Percentiles rank a stretch among this genome's conserved stretches.
Evolutionary conservation across 1,140 invertebrate genomes (phyloP).

Genomic region (Caenorhabditis latens): DNA sequence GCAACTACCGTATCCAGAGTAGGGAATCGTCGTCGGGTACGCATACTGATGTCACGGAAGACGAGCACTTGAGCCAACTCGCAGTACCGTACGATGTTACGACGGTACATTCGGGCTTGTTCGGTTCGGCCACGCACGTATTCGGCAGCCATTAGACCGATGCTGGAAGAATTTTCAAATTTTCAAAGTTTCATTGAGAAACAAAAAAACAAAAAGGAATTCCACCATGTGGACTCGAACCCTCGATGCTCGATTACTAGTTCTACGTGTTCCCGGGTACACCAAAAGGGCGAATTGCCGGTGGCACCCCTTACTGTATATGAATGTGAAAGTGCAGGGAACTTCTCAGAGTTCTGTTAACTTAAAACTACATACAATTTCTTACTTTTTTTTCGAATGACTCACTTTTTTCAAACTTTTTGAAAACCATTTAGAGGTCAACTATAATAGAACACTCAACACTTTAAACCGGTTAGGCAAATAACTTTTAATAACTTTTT

Average conservation of each 20-base stretch:
- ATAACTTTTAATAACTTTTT: too few species aligned
- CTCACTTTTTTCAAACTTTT: too few species aligned
- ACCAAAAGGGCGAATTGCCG: constrained; percentile 70
- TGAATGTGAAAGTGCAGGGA: too few species aligned
- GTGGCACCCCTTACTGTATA: too few species aligned
- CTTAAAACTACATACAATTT: too few species aligned
- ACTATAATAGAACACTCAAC: too few species aligned
- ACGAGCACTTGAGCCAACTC: constrained; percentile 80
- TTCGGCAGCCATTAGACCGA: constrained; percentile 82
- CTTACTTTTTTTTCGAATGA: too few species aligned
- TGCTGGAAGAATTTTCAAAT: constrained; percentile 78
- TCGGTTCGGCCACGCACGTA: constrained; percentile 83
- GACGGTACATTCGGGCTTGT: constrained; percentile 86
- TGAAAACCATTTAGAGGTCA: too few species aligned
- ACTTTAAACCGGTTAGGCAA: too few species aligned
- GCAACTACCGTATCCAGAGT: constrained; percentile 89
- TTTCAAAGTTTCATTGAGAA: constrained; percentile 13
- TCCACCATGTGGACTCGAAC: constrained; percentile 79
- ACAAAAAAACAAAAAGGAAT: background rate
- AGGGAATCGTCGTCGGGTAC: constrained; percentile 91
- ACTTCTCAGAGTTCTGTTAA: too few species aligned
- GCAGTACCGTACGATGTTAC: constrained; percentile 85
- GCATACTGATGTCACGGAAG: constrained; percentile 86
- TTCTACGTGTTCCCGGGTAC: constrained; percentile 79
- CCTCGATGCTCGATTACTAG: constrained; percentile 79